Evolutionary conservation across 2,113 vertebrate species (phyloP).

Genomic region (Periophthalmus modestus): DNA sequence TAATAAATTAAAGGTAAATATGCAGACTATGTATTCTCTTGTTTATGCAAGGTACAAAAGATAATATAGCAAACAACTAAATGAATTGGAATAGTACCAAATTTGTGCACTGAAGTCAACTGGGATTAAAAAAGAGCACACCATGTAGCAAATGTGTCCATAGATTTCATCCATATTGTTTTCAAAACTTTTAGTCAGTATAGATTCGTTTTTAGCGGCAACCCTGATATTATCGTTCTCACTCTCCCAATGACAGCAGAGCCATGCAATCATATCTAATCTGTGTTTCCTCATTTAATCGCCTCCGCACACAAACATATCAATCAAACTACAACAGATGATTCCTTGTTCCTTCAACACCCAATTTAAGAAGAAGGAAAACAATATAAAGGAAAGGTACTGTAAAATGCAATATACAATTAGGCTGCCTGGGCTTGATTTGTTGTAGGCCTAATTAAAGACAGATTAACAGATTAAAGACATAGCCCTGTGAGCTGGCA

Average conservation of each 20-base stretch:
- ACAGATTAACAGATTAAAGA: background rate
- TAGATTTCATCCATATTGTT: too few relatives aligned
- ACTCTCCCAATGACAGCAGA: background rate
- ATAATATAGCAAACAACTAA: background rate
- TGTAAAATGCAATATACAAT: background rate
- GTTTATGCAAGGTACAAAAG: background rate
- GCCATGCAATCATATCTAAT: constrained; percentile 30
- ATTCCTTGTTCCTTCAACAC: background rate
- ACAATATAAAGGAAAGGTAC: background rate
- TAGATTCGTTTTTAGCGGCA: background rate
- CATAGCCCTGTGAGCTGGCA: background rate
- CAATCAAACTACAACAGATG: constrained; percentile 32
- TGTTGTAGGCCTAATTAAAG: background rate
- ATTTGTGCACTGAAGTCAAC: background rate
- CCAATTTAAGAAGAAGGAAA: background rate
- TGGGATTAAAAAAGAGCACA: background rate
- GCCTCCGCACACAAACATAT: background rate
- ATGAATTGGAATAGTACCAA: background rate
- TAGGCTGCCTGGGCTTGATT: background rate
- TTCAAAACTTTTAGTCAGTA: background rate
- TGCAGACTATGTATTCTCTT: background rate
- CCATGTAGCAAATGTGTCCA: too few relatives aligned
- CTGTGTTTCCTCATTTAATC: constrained; percentile 26
- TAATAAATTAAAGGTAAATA: too few relatives aligned
- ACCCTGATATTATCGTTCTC: background rate